Base-by-base conservation (phyloP, 1,140 invertebrate genomes). In the Galleria mellonella region DNA sequence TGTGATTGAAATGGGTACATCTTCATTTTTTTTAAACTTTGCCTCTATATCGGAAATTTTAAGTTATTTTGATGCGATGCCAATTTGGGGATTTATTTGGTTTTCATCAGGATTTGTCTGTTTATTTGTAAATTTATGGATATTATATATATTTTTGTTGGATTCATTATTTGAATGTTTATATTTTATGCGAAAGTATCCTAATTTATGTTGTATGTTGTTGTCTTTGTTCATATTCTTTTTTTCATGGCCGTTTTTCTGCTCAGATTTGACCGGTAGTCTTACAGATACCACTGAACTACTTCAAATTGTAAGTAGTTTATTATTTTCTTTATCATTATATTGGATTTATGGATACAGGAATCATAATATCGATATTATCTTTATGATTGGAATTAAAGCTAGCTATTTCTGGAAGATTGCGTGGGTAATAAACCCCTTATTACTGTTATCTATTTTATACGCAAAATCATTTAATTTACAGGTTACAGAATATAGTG, bases 361-460 rank as follows among this genome's bases (percentile, higher is more conserved):
- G 23, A 74, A 75, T 35, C 77, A 82, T 36, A 76, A 59, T 32
- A 55, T 76, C 12, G 79, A 83, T 55, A 82, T 83, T 36, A 67
- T 70, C 42, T 83, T 81, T 44, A 83, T 83, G 79, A 77, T 81
- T 54, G 79, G 79, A 28, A 66, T 83, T 17, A 81, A 81, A 44
- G 55, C 76, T 8, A 77, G 65, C 39, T 65, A 62, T 36, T 72
- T 72, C 51, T 81, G 69, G 71, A 78, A 79, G 62, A 41, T 73
- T 45, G 17, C 52, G 8, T 81, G 76, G 79, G n/a, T 75, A 12
- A 23, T 67, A 7, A 79, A 61, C 56, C 79, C 79, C 6, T 32
- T 81, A 10, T 43, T 73, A 12, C 32, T 69, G 10, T 13, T 53
- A 0, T 12, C 57, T 33, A 33, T 72, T 15, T 37, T 81, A 7